Conservation (phyloP, 2,113 vertebrate species). For the Salminus brasiliensis region DNA sequence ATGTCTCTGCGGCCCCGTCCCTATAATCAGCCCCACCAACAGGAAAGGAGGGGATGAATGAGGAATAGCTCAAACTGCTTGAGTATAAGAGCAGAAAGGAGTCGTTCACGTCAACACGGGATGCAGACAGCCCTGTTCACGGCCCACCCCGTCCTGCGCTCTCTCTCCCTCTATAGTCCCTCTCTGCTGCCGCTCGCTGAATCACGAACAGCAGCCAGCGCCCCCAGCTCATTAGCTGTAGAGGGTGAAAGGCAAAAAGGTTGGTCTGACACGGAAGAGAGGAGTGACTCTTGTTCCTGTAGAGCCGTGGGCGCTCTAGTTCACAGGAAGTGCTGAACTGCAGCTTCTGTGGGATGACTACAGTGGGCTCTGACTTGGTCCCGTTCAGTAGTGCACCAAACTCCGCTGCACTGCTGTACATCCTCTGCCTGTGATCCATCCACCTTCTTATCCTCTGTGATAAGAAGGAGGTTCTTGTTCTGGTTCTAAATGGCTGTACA, state of each 20-base stretch:
- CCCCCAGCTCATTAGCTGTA: constrained; percentile 43
- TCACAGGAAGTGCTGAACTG: constrained; percentile 25
- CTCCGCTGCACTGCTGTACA: not conserved
- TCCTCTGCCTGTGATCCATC: too few species aligned
- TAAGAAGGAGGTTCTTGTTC: too few species aligned
- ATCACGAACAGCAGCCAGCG: constrained; percentile 27
- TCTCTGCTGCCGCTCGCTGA: not conserved
- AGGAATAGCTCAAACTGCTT: not conserved
- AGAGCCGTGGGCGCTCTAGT: constrained; percentile 25
- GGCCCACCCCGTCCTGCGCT: not conserved
- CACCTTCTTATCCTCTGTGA: too few species aligned
- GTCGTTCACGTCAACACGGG: not conserved
- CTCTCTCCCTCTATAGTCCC: not conserved
- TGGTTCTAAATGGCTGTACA: too few species aligned
- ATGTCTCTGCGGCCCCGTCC: not conserved
- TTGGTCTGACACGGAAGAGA: constrained; percentile 31
- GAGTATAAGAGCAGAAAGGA: not conserved
- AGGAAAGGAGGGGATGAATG: not conserved
- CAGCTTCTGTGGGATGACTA: constrained; percentile 12
- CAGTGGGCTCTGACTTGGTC: not conserved
- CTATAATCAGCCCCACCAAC: not conserved
- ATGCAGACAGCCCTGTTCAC: not conserved
- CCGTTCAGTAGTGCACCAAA: not conserved
- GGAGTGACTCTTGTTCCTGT: constrained; percentile 18
- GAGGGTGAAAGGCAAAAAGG: constrained; percentile 7